Percentiles rank a stretch among this genome's conserved stretches.
Conservation (phyloP, 2,797 vertebrate genomes). For the Ispidina picta region DNA sequence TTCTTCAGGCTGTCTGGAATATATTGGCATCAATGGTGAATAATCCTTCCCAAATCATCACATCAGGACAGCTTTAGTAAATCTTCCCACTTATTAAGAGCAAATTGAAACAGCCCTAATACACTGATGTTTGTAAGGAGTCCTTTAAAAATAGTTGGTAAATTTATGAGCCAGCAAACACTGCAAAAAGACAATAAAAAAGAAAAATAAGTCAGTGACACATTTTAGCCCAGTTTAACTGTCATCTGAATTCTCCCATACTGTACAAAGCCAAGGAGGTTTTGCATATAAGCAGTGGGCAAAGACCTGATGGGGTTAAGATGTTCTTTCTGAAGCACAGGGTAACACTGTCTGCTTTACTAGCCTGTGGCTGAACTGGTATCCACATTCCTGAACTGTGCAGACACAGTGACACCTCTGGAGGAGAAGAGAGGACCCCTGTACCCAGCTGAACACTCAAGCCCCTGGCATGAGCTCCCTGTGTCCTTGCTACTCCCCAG, state of each 20-base stretch:
- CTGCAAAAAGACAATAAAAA: slow-evolving; percentile 30
- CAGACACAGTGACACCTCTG: background rate
- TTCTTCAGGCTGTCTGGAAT: slow-evolving; percentile 54
- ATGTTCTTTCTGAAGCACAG: background rate
- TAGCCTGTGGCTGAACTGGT: background rate
- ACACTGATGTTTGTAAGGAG: slow-evolving; percentile 19
- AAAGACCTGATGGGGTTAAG: background rate
- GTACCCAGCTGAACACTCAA: background rate
- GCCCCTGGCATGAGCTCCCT: background rate
- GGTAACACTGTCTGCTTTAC: background rate
- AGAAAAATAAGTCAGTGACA: background rate
- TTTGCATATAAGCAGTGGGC: background rate
- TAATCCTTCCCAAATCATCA: slow-evolving; percentile 60
- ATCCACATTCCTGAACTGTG: background rate
- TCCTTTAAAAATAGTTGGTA: background rate
- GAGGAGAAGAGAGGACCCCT: background rate
- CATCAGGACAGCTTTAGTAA: slow-evolving; percentile 44
- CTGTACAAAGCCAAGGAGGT: background rate
- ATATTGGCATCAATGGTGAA: slow-evolving; percentile 40
- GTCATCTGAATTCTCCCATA: background rate
- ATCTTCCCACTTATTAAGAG: slow-evolving; percentile 61
- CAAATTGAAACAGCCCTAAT: slow-evolving; percentile 1
- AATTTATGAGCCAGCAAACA: slow-evolving; percentile 13
- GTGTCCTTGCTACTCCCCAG: background rate
- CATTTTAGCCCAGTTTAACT: background rate